A percentile compares a stretch with the other conserved stretches of the same genome.
Evolutionary conservation across 2,888 invertebrate species (phyloP).

Genomic region (Dryobota labecula): DNA sequence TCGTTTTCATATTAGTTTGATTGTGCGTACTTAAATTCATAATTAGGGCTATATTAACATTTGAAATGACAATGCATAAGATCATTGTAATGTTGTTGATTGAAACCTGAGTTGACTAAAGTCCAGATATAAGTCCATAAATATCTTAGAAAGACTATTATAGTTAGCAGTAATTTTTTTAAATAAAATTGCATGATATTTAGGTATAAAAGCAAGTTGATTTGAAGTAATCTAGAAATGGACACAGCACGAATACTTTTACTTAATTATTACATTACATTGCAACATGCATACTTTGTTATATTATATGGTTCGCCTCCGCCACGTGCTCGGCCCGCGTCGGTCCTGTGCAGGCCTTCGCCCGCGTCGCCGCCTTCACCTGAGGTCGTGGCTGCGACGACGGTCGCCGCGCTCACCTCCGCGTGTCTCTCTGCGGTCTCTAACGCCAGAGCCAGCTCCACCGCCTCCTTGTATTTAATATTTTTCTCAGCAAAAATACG

Average conservation of each 20-base stretch:
- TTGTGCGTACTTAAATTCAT: constrained; percentile 66
- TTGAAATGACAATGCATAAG: constrained; percentile 61
- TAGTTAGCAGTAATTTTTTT: constrained; percentile 57
- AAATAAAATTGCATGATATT: constrained; percentile 62
- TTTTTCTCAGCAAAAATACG: too few species aligned
- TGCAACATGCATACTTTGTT: neutral
- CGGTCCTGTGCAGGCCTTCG: too few species aligned
- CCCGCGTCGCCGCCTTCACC: constrained; percentile 4
- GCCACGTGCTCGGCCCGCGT: neutral
- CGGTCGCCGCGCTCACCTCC: too few species aligned
- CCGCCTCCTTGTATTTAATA: too few species aligned
- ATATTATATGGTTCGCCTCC: neutral
- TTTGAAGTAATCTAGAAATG: constrained; percentile 22
- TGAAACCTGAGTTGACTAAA: constrained; percentile 40
- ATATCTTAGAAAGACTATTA: constrained; percentile 54
- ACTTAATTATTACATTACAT: neutral
- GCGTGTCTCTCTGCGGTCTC: too few species aligned
- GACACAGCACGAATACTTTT: constrained; percentile 3
- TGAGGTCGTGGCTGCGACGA: neutral
- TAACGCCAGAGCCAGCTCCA: too few species aligned
- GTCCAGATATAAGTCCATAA: constrained; percentile 59
- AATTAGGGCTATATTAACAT: constrained; percentile 51
- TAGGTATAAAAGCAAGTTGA: constrained; percentile 46
- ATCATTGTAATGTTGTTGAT: constrained; percentile 54
- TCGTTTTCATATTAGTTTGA: constrained; percentile 55